Evolutionary conservation across 2,113 vertebrate species (phyloP), one percentile per base, ranked within the genome.

Genomic region (Mola mola): DNA sequence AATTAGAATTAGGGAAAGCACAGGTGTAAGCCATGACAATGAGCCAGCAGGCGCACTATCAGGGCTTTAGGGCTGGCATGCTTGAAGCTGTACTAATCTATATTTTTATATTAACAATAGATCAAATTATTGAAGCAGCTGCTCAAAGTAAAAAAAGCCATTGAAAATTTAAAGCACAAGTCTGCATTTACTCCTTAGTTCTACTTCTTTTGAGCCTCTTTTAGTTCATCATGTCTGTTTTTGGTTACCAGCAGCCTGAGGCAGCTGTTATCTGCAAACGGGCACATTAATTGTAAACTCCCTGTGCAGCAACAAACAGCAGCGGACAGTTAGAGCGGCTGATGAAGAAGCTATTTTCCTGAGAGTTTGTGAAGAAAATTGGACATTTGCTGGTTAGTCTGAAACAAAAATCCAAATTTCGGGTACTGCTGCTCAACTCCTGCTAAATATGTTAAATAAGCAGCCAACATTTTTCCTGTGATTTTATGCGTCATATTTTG

Each of bases 51-150:
- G 66, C 62, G 44, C 13, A 42, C 17, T 11, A 62, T 31, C 47
- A 41, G 79, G 31, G 13, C 38, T 49, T 26, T 1, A 33, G 25
- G 38, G 43, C 62, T 62, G 66, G 59, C 48, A 50, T 5, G 4
- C 25, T 42, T 17, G 38, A 17, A 40, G 48, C 60, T 29, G 48
- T 43, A 17, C 51, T 46, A 64, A 71, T 79, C 68, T 31, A 64
- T 67, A 61, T 60, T 47, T 73, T 44, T 51, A 52, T 53, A 58
- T 56, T 53, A 68, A 61, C 36, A 68, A 49, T 56, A n/a, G 34
- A 64, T 77, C 44, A 58, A 41, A 62, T 53, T 8, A 17, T 37
- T 26, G 22, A 16, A 19, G 57, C 59, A 62, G 49, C 53, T 50
- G 73, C 62, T 65, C n/a, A 3, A 22, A 42, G 40, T 19, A 10